These are phyloP conservation scores for Deilephila porcellus DNA, from an alignment of 2,888 invertebrate genomes.

Conservation along the genomic window DNA sequence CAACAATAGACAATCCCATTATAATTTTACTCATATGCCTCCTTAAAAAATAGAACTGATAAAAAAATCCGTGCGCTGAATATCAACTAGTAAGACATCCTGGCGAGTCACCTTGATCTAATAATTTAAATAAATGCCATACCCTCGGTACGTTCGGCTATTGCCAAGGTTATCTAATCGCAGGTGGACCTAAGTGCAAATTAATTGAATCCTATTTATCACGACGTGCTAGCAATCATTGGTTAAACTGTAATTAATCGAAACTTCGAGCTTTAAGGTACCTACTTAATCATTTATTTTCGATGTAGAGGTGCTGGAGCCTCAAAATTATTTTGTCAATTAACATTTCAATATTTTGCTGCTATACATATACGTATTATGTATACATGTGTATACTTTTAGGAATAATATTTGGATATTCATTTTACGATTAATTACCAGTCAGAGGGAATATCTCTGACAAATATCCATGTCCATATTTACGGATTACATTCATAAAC, in stretches of 20 bases:
- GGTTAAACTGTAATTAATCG: neutral
- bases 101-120: conserved; percentile 25
- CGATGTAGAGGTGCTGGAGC: neutral
- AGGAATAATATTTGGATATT: too few relatives aligned
- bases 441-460: too few relatives aligned
- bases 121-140: conserved; percentile 29
- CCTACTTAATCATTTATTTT: neutral
- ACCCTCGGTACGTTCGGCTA: neutral
- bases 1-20: too few relatives aligned
- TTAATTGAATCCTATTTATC: conserved; percentile 5
- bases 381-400: too few relatives aligned
- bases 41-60: neutral
- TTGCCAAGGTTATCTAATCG: conserved; percentile 9
- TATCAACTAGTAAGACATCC: neutral
- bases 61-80: neutral
- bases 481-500: too few relatives aligned
- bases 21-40: too few relatives aligned
- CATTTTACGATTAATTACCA: too few relatives aligned
- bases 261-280: neutral
- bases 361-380: too few relatives aligned
- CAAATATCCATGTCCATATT: too few relatives aligned
- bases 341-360: too few relatives aligned
- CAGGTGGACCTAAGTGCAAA: neutral
- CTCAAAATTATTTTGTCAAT: neutral
- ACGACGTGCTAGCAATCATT: neutral